A percentile compares a stretch with the other conserved stretches of the same genome.
phyloP scores from a whole-genome alignment of 2,113 vertebrate species.

The Zingel zingel region DNA sequence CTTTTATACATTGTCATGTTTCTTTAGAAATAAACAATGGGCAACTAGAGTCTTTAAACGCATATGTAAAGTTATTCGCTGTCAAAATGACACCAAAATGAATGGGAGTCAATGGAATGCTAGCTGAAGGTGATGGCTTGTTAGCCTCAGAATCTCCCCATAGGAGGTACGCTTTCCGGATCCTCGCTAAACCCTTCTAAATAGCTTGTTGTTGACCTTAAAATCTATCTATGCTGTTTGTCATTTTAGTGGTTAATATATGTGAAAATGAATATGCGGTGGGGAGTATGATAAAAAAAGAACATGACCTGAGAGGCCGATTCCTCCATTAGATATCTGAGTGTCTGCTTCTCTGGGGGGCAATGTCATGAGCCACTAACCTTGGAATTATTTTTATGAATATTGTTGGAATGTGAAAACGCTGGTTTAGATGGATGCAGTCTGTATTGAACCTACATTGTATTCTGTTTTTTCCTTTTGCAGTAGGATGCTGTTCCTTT shows the following conservation, averaged over 20 bases:
- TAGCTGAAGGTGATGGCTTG: too few relatives aligned
- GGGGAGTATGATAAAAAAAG: constrained; percentile 21
- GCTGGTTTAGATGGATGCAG: constrained; percentile 28
- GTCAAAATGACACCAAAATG: too few relatives aligned
- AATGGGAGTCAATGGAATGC: too few relatives aligned
- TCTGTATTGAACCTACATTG: constrained; percentile 32
- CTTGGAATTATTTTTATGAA: constrained; percentile 59
- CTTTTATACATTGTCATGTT: too few relatives aligned
- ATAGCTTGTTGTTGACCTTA: constrained; percentile 14
- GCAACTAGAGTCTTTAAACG: too few relatives aligned
- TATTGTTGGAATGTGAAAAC: constrained; percentile 56
- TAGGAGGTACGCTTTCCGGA: too few relatives aligned
- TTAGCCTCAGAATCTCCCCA: too few relatives aligned
- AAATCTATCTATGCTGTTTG: constrained; percentile 16
- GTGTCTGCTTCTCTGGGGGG: constrained; percentile 35
- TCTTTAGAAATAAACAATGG: too few relatives aligned
- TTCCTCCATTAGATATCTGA: constrained; percentile 38
- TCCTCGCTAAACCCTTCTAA: too few relatives aligned
- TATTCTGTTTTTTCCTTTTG: constrained; percentile 51
- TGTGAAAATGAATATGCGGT: constrained; percentile 12
- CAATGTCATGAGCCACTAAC: constrained; percentile 53
- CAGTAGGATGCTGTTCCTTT: constrained; percentile 37
- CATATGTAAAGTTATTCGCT: too few relatives aligned
- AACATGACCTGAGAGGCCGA: constrained; percentile 22
- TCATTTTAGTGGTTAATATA: constrained; percentile 21